phyloP scores from a whole-genome alignment of 2,888 invertebrate species.

The Leucophenga montana region DNA sequence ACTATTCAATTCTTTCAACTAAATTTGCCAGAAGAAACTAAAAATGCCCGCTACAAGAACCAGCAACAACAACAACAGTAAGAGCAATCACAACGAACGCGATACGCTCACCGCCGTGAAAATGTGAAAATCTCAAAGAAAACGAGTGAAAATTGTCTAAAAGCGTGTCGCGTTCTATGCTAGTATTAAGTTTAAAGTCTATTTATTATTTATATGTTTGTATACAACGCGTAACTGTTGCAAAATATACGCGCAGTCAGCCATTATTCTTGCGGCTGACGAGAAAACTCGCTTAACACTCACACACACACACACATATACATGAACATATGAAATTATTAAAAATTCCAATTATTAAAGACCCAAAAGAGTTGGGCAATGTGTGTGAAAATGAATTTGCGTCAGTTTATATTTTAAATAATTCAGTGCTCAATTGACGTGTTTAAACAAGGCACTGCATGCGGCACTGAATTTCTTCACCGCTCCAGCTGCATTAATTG shows the following conservation, averaged over 20 bases:
- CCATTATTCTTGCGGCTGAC: constrained; percentile 3
- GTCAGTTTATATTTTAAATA: not conserved
- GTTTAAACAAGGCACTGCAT: not conserved
- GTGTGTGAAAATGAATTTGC: too few species aligned
- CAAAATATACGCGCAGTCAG: not conserved
- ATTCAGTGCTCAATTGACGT: not conserved
- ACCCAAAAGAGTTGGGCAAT: not conserved
- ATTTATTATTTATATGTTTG: not conserved
- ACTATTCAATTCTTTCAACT: too few species aligned
- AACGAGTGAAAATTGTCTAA: too few species aligned
- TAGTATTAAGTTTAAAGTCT: constrained; percentile 22
- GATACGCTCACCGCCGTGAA: too few species aligned
- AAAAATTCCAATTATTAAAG: not conserved
- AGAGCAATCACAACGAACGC: too few species aligned
- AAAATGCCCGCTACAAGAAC: too few species aligned
- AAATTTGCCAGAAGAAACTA: too few species aligned
- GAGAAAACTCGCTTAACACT: constrained; percentile 11
- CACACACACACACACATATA: not conserved
- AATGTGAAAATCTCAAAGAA: too few species aligned
- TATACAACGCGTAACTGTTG: not conserved
- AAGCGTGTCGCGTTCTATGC: not conserved
- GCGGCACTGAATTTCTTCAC: not conserved
- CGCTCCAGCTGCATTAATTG: constrained; percentile 15
- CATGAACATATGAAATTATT: not conserved
- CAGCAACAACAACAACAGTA: too few species aligned